These are phyloP conservation scores for Lophius americanus DNA, from an alignment of 2,797 vertebrate genomes.

Conservation along the genomic window DNA sequence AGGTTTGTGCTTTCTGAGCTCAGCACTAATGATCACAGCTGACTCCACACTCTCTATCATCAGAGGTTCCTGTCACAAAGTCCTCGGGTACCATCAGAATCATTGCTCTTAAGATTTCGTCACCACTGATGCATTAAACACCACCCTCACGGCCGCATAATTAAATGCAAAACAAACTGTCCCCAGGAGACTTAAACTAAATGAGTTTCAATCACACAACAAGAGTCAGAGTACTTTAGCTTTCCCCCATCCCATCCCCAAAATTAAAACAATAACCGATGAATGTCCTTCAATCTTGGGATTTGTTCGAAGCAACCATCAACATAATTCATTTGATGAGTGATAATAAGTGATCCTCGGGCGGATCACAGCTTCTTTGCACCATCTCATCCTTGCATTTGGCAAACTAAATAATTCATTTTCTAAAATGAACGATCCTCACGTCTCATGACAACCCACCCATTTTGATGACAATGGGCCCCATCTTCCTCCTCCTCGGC, in stretches of 20 bases:
- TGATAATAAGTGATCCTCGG: slow-evolving; percentile 54
- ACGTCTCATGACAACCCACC: slow-evolving; percentile 40
- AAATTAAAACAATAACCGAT: slow-evolving; percentile 60
- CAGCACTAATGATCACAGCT: too few species aligned
- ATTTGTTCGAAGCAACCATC: slow-evolving; percentile 43
- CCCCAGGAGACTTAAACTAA: slow-evolving; percentile 61
- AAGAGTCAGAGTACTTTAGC: slow-evolving; percentile 54
- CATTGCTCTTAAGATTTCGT: slow-evolving; percentile 14
- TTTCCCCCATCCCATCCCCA: slow-evolving; percentile 21
- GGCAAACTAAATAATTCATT: slow-evolving; percentile 47
- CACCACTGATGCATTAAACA: slow-evolving; percentile 38
- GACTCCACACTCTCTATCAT: too few species aligned
- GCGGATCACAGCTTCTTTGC: slow-evolving; percentile 35
- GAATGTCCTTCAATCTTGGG: slow-evolving; percentile 52
- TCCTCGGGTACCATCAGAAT: slow-evolving; percentile 19
- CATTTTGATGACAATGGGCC: slow-evolving; percentile 60
- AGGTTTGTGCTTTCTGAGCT: too few species aligned
- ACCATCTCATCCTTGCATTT: slow-evolving; percentile 41
- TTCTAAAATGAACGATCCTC: slow-evolving; percentile 55
- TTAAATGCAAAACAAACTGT: slow-evolving; percentile 51
- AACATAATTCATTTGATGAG: slow-evolving; percentile 44
- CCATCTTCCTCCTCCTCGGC: slow-evolving; percentile 49
- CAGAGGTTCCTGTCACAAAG: slow-evolving; percentile 5
- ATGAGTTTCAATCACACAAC: slow-evolving; percentile 60
- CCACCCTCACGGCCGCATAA: slow-evolving; percentile 28